Percentiles rank a stretch among this genome's conserved stretches.
phyloP scores from a whole-genome alignment of 2,113 vertebrate species.

The Cynocephalus volans region DNA sequence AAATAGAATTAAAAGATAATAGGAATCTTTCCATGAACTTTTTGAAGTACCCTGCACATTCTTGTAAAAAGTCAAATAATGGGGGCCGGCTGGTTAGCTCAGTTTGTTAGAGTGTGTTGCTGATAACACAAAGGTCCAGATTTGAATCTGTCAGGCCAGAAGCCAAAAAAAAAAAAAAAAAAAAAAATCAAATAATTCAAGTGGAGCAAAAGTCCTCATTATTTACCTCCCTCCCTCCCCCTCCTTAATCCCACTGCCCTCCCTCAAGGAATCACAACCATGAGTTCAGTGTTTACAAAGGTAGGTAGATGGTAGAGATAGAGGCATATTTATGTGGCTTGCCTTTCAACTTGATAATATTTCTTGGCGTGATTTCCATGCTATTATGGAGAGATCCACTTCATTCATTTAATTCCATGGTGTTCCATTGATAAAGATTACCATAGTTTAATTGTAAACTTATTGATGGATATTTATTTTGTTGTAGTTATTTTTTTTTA shows the following conservation, averaged over 20 bases:
- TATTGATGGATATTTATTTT: background rate
- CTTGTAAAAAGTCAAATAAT: conserved; percentile 30
- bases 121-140: too few species aligned
- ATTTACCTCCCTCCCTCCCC: background rate
- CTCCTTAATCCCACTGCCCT: background rate
- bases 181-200: conserved; percentile 6
- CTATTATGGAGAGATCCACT: background rate
- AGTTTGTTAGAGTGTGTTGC: too few species aligned
- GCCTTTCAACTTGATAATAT: background rate
- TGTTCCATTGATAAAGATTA: background rate
- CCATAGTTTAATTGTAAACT: background rate
- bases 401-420: background rate
- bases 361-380: background rate
- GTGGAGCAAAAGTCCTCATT: background rate
- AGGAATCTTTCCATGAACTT: too few species aligned
- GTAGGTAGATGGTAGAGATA: background rate
- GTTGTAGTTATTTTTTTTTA: background rate
- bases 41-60: background rate
- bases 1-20: too few species aligned
- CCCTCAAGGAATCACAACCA: background rate
- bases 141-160: too few species aligned
- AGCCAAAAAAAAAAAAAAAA: too few species aligned
- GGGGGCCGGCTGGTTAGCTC: too few species aligned
- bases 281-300: background rate
- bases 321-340: background rate